Evolutionary conservation across 2,888 invertebrate species (phyloP), one percentile per base, ranked within the genome.

Genomic region (Habroteleia sp.): DNA sequence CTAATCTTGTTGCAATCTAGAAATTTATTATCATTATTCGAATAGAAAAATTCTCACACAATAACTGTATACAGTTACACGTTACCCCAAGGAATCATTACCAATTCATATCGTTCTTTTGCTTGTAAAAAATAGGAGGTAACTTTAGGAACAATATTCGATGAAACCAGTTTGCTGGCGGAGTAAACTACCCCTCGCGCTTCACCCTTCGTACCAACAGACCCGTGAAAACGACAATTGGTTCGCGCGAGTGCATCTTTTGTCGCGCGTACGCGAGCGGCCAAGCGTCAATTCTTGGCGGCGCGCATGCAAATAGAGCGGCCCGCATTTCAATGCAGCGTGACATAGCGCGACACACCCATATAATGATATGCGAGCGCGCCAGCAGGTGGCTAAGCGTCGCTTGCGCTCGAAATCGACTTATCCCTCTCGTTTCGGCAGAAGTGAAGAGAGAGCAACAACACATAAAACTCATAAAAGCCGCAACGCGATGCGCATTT

Each of bases 311-410:
- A 46, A 46, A 58, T 35, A 16, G 13, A 6, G 20, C 44, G 60
- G 13, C 31, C 39, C 29, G 62, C 62, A 62, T 62, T 48, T 27
- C 46, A 29, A 56, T 41, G 16, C 13, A 17, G 20, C 17, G 16
- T 13, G 25, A 13, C 44, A 11, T 14, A 37, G 14, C 37, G 37
- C 37, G 16, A 14, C 35, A 6, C 10, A 29, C n/a, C n/a, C n/a
- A 29, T 29, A 10, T 56, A 56, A 56, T 42, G 56, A 20, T 42
- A 42, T 56, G 42, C 42, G 2, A 10, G 27, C 35, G 33, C 56
- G 35, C 10, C 58, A 33, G 58, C 58, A 58, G 58, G 58, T 58
- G 58, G 44, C 58, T 17, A 41, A 56, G 20, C 41, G 41, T 1
- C 54, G 29, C 8, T 29, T 5, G 4, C 33, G 13, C 33, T 27